Evolutionary conservation across 2,113 vertebrate species (phyloP).

Genomic region (Isichthys henryi): DNA sequence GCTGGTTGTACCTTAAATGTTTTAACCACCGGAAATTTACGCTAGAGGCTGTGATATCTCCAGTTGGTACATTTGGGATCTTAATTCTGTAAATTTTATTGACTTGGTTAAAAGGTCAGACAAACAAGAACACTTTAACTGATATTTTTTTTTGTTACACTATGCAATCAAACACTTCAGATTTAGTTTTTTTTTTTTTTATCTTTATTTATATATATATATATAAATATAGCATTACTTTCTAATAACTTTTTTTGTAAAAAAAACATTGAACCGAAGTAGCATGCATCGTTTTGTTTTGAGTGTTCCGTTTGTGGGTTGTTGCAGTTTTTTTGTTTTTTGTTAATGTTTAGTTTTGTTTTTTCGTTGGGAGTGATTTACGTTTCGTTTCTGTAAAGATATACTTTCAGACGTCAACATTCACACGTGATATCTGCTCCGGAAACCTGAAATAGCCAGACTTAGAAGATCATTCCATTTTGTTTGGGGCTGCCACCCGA

Average conservation of each 20-base stretch:
- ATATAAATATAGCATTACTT: constrained; percentile 15
- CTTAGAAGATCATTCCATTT: not conserved
- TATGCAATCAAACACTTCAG: constrained; percentile 21
- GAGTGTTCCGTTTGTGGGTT: constrained; percentile 34
- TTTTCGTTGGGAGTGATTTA: not conserved
- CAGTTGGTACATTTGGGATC: constrained; percentile 1
- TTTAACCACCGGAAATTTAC: not conserved
- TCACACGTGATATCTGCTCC: constrained; percentile 1
- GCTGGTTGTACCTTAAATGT: not conserved
- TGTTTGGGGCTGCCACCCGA: not conserved
- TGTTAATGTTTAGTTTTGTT: not conserved
- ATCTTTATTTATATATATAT: not conserved
- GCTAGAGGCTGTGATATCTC: not conserved
- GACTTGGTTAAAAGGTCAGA: not conserved
- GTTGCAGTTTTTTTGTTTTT: not conserved
- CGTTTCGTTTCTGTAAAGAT: not conserved
- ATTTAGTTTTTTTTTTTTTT: not conserved
- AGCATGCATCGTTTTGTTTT: constrained; percentile 33
- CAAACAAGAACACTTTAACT: constrained; percentile 17
- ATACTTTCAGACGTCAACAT: not conserved
- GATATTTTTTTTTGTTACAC: constrained; percentile 7
- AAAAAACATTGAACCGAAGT: not conserved
- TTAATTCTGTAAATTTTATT: not conserved
- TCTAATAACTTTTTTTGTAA: constrained; percentile 5
- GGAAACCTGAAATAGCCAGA: not conserved